phyloP scores from a whole-genome alignment of 37 sponge, comb jelly and placozoan species.

The Axinella damicornis region DNA sequence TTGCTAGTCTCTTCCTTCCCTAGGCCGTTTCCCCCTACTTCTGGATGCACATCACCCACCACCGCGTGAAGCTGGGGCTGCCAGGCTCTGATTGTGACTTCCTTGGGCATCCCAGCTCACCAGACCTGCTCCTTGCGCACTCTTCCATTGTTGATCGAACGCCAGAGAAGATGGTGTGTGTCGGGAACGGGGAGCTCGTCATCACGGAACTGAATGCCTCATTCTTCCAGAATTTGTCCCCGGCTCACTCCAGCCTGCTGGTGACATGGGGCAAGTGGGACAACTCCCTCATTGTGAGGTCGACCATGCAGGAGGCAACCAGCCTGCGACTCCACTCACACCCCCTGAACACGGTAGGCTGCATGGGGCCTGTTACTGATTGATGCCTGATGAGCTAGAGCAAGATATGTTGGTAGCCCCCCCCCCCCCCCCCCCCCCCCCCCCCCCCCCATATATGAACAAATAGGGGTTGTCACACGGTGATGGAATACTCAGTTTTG shows the following conservation, averaged over 20 bases:
- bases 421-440: too few relatives aligned
- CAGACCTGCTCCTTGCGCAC: constrained; percentile 31
- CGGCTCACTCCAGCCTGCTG: constrained; percentile 60
- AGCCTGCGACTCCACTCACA: constrained; percentile 54
- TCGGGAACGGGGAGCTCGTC: constrained; percentile 67
- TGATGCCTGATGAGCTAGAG: too few relatives aligned
- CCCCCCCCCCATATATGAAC: too few relatives aligned
- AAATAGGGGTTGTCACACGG: too few relatives aligned
- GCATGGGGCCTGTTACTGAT: too few relatives aligned
- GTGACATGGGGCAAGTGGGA: constrained; percentile 78
- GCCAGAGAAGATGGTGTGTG: constrained; percentile 54
- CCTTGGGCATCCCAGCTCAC: constrained; percentile 39
- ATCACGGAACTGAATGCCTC: constrained; percentile 33
- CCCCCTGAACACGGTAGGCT: constrained; percentile 62
- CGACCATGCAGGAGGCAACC: constrained; percentile 20
- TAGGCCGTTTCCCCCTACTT: constrained; percentile 8
- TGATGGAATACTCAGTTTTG: too few relatives aligned
- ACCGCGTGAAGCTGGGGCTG: constrained; percentile 12
- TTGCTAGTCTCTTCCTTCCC: too few relatives aligned
- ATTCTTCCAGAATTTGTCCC: constrained; percentile 65
- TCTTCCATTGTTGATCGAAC: constrained; percentile 5
- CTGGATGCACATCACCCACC: constrained; percentile 44
- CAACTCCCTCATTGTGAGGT: constrained; percentile 62
- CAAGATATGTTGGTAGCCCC: too few relatives aligned
- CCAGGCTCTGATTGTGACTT: constrained; percentile 63